Percentiles rank a stretch among this genome's conserved stretches.
Conservation (phyloP, 2,888 invertebrate genomes). For the Acanthosoma haemorrhoidale region DNA sequence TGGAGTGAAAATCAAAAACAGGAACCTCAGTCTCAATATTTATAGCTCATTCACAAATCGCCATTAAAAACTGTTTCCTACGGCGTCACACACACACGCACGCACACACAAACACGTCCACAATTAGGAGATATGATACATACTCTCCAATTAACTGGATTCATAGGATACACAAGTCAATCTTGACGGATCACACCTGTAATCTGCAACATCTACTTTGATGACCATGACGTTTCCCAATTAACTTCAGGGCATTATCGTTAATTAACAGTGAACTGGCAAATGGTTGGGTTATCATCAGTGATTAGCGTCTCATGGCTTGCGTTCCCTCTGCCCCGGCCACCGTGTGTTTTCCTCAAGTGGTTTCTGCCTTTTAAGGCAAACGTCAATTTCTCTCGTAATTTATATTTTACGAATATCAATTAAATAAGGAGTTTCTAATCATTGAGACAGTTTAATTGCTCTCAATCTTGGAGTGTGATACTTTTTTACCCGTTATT, state of each 20-base stretch:
- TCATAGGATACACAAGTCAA: not conserved
- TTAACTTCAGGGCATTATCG: conserved; percentile 7
- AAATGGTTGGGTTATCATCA: not conserved
- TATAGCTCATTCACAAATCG: too few relatives aligned
- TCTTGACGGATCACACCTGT: not conserved
- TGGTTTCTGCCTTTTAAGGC: not conserved
- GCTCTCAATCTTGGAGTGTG: too few relatives aligned
- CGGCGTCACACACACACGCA: too few relatives aligned
- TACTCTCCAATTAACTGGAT: not conserved
- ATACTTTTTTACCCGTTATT: too few relatives aligned
- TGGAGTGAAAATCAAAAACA: too few relatives aligned
- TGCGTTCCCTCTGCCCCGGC: not conserved
- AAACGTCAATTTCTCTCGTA: not conserved
- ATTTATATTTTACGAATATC: not conserved
- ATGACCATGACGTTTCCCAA: conserved; percentile 5
- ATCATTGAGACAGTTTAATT: too few relatives aligned
- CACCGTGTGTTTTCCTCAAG: not conserved
- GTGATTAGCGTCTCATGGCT: not conserved
- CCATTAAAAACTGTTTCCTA: too few relatives aligned
- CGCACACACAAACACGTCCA: too few relatives aligned
- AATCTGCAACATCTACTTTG: conserved; percentile 7
- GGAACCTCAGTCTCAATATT: too few relatives aligned
- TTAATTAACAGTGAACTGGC: not conserved
- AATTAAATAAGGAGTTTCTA: too few relatives aligned
- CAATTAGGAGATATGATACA: not conserved